Conservation (phyloP, 2,797 vertebrate species). For the Hyperoplus lanceolatus region DNA sequence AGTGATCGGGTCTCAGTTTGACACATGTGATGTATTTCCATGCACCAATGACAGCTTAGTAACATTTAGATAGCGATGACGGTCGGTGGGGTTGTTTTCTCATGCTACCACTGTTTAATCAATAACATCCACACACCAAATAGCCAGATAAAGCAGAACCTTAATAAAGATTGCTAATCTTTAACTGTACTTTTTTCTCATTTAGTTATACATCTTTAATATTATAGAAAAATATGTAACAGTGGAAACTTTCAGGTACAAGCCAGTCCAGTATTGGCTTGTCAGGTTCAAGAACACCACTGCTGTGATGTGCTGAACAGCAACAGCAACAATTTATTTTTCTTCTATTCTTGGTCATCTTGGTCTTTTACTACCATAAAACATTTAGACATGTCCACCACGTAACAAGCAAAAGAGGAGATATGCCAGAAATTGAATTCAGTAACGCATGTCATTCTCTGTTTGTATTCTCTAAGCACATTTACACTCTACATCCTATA, state of each 20-base stretch:
- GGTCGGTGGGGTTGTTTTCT: not conserved
- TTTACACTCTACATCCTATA: slow-evolving; percentile 6
- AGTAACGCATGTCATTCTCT: not conserved
- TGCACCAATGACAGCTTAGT: not conserved
- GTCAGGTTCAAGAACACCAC: not conserved
- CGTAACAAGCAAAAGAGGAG: too few species aligned
- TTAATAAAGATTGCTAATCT: not conserved
- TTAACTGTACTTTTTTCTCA: not conserved
- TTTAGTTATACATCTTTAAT: not conserved
- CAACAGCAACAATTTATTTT: slow-evolving; percentile 7
- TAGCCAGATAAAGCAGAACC: not conserved
- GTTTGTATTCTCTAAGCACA: not conserved
- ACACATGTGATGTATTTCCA: not conserved
- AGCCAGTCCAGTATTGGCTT: not conserved
- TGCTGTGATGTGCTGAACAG: slow-evolving; percentile 10
- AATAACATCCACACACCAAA: not conserved
- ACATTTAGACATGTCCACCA: not conserved
- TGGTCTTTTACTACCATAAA: not conserved
- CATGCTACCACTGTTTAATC: not conserved
- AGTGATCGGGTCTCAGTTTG: not conserved
- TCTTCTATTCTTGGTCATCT: not conserved
- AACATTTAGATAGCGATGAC: slow-evolving; percentile 4
- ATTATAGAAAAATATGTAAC: not conserved
- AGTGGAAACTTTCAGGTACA: not conserved
- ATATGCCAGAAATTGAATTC: not conserved